These are phyloP conservation scores for Drosophila longiperda DNA, from an alignment of 2,888 invertebrate genomes.

Conservation along the genomic window DNA sequence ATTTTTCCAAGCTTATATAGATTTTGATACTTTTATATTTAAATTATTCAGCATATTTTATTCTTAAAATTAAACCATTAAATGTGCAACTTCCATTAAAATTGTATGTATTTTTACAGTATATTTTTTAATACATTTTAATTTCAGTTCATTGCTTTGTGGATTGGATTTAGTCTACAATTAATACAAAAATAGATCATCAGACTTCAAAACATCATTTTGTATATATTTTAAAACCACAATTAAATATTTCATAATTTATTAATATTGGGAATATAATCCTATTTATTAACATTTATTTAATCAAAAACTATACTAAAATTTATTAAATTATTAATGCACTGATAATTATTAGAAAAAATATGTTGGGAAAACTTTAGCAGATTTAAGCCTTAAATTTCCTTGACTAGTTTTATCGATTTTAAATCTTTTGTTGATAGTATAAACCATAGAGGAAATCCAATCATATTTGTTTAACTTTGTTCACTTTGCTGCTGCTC, in stretches of 20 bases:
- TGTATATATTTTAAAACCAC: background rate
- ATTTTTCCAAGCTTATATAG: too few relatives aligned
- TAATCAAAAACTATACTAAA: background rate
- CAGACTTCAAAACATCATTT: background rate
- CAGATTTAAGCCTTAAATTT: background rate
- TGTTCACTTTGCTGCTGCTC: background rate
- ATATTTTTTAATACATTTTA: too few relatives aligned
- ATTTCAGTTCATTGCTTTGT: too few relatives aligned
- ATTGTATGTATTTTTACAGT: too few relatives aligned
- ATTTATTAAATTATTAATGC: background rate
- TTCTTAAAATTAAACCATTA: too few relatives aligned
- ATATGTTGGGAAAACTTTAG: background rate
- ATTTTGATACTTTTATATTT: too few relatives aligned
- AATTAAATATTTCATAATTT: background rate
- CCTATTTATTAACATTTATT: background rate
- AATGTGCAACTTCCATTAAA: too few relatives aligned
- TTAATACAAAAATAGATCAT: background rate
- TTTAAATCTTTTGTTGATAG: background rate
- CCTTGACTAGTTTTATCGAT: background rate
- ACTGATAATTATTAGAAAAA: background rate
- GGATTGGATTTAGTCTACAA: too few relatives aligned
- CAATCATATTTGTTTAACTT: slow-evolving; percentile 6
- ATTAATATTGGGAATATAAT: background rate
- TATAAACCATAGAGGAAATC: background rate
- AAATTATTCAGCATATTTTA: too few relatives aligned